Percentiles rank a stretch among this genome's conserved stretches.
Conservation (phyloP, 30 jellyfish, hydroid and myxozoan species). For the Nemopilema nomurai region DNA sequence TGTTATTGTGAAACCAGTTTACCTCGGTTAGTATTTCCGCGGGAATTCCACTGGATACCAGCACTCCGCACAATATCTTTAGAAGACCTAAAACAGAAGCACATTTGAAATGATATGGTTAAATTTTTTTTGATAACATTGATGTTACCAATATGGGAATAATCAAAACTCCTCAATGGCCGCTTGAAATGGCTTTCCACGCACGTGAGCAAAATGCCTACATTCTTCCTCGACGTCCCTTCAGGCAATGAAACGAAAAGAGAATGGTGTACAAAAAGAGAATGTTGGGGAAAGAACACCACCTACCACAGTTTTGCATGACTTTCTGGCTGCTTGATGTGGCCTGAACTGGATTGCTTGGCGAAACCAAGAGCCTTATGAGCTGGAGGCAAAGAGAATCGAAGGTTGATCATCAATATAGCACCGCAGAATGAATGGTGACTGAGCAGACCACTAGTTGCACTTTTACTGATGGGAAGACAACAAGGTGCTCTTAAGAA, state of each 20-base stretch:
- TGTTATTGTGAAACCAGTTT: too few species aligned
- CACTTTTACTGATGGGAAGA: too few species aligned
- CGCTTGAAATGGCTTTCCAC: too few species aligned
- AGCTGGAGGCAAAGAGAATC: constrained; percentile 44
- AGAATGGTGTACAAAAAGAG: too few species aligned
- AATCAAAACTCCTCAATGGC: not conserved
- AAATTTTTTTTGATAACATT: not conserved
- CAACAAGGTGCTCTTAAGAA: too few species aligned
- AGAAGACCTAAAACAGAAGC: constrained; percentile 80
- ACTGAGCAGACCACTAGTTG: too few species aligned
- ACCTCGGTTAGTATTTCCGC: constrained; percentile 96
- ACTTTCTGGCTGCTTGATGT: constrained; percentile 88
- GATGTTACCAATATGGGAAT: not conserved
- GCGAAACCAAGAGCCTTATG: constrained; percentile 82
- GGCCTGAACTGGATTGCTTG: constrained; percentile 96
- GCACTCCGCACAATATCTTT: constrained; percentile 81
- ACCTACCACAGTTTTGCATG: constrained; percentile 83
- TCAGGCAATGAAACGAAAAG: too few species aligned
- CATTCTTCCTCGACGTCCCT: too few species aligned
- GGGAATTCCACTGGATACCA: constrained; percentile 91
- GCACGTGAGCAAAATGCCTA: too few species aligned
- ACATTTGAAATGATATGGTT: not conserved
- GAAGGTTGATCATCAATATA: not conserved
- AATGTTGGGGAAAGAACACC: too few species aligned
- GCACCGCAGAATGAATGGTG: too few species aligned